Percentiles rank a stretch among this genome's conserved stretches.
These are phyloP conservation scores for Hydropsyche tenuis DNA, from an alignment of 1,140 invertebrate species.

Conservation along the genomic window DNA sequence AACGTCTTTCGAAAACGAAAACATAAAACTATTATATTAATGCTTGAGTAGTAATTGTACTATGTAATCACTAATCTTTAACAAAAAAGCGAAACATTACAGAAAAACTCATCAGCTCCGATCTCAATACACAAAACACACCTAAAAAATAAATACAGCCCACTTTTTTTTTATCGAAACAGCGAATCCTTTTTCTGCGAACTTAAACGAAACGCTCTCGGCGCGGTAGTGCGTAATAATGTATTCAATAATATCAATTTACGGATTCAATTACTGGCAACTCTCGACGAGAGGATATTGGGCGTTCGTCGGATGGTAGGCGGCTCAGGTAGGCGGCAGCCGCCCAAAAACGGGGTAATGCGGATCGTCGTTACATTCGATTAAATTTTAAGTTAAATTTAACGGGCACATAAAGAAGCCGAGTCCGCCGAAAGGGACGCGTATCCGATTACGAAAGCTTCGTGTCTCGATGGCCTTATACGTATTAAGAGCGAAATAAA, in stretches of 20 bases:
- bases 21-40: too few relatives aligned
- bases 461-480: background rate
- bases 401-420: slow-evolving; percentile 37
- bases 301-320: background rate
- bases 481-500: too few relatives aligned
- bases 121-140: too few relatives aligned
- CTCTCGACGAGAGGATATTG: slow-evolving; percentile 12
- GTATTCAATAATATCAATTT: slow-evolving; percentile 28
- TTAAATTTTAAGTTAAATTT: slow-evolving; percentile 48
- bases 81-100: too few relatives aligned
- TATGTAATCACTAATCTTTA: too few relatives aligned
- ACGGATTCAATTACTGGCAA: slow-evolving; percentile 20
- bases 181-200: too few relatives aligned
- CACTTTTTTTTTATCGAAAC: too few relatives aligned
- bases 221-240: slow-evolving; percentile 23
- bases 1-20: too few relatives aligned
- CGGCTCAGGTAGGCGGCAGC: background rate
- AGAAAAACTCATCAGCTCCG: too few relatives aligned
- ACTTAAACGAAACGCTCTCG: background rate
- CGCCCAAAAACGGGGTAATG: background rate
- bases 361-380: slow-evolving; percentile 45
- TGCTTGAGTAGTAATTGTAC: too few relatives aligned
- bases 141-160: too few relatives aligned
- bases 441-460: slow-evolving; percentile 30
- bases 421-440: slow-evolving; percentile 1